Conservation (phyloP, 2,113 vertebrate species). For the Thermophis baileyi region DNA sequence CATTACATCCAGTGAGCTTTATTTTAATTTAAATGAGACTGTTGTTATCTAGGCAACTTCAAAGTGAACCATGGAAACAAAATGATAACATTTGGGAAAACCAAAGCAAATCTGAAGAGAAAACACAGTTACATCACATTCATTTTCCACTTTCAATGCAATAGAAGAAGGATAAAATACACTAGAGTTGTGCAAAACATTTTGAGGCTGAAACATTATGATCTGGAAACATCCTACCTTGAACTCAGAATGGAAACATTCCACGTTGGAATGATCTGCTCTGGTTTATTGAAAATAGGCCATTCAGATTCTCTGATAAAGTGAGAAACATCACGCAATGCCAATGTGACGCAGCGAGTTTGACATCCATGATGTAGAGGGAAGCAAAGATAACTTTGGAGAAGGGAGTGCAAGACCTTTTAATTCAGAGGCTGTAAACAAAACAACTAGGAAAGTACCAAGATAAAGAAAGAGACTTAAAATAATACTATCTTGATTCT, state of each 20-base stretch:
- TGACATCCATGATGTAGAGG: neutral
- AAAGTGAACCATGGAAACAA: neutral
- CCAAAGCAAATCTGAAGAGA: neutral
- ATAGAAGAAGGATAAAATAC: neutral
- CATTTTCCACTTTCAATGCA: neutral
- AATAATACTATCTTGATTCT: neutral
- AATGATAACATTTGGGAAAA: neutral
- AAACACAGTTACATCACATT: conserved; percentile 3
- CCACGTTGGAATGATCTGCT: neutral
- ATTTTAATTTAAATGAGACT: conserved; percentile 28
- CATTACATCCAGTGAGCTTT: neutral
- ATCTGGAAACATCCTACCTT: neutral
- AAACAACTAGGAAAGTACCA: neutral
- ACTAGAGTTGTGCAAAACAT: neutral
- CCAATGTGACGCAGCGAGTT: too few species aligned
- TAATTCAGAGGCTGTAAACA: neutral
- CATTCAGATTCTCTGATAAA: neutral
- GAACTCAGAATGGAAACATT: neutral
- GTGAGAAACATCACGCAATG: neutral
- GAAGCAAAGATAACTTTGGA: neutral
- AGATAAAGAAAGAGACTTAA: neutral
- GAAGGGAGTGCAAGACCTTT: neutral
- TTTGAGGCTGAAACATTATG: neutral
- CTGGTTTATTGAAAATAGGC: neutral
- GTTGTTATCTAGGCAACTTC: conserved; percentile 7